phyloP scores from a whole-genome alignment of 2,888 invertebrate genomes.

The Spodoptera littoralis region DNA sequence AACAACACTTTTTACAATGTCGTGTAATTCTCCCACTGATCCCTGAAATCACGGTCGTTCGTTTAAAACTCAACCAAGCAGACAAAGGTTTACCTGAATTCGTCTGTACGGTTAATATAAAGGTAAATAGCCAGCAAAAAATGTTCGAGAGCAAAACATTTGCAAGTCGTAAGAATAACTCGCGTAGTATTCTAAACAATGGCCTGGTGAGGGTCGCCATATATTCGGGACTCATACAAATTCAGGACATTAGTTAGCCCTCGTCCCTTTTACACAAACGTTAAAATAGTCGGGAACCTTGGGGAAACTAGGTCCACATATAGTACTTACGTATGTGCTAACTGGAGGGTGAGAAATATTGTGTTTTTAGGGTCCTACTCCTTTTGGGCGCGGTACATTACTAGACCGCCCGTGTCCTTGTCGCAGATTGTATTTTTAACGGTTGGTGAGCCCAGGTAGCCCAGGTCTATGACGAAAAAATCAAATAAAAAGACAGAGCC shows the following conservation, averaged over 20 bases:
- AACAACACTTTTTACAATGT: too few relatives aligned
- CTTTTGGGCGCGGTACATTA: neutral
- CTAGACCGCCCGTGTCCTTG: too few relatives aligned
- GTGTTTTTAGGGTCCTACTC: conserved; percentile 13
- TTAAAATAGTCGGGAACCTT: conserved; percentile 14
- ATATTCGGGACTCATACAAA: conserved; percentile 50
- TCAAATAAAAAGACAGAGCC: too few relatives aligned
- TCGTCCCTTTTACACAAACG: conserved; percentile 33
- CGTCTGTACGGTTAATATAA: neutral
- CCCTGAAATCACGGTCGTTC: neutral
- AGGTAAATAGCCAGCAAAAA: conserved; percentile 38
- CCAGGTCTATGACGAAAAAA: too few relatives aligned
- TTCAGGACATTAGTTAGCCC: conserved; percentile 50
- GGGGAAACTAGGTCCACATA: conserved; percentile 29
- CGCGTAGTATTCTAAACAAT: conserved; percentile 45
- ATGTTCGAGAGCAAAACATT: conserved; percentile 22
- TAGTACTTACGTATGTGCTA: conserved; percentile 6
- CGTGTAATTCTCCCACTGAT: too few relatives aligned
- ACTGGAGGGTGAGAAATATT: conserved; percentile 8
- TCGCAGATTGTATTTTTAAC: too few relatives aligned
- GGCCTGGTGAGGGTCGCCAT: conserved; percentile 37
- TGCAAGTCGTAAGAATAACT: conserved; percentile 43
- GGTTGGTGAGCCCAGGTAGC: too few relatives aligned
- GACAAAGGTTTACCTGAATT: conserved; percentile 17
- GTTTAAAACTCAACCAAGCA: neutral